Base-by-base conservation (phyloP, 2,113 vertebrate species). In the Eolophus roseicapilla region DNA sequence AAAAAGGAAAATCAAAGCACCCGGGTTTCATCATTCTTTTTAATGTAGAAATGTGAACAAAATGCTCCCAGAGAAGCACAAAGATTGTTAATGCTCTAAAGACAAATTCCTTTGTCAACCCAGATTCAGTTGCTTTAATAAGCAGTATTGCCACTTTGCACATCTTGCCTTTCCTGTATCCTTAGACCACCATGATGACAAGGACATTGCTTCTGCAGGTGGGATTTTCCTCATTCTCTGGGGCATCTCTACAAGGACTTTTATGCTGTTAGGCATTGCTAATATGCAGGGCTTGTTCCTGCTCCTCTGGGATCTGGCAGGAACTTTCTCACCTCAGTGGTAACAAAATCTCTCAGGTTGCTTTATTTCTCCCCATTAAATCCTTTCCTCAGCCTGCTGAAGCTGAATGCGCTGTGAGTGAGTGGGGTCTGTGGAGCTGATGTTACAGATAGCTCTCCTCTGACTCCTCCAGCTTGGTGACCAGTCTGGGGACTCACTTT, bases 41-140 rank as follows among this genome's bases (percentile, higher is more conserved):
- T 27, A 37, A 11, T 11, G 37, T 82, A 33, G 39, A 43, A 62
- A 57, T 90, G 47, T 18, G 65, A 92, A 37, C 52, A 57, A 39
- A 87, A 49, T 29, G n/a, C n/a, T 91, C 57, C 24, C 44, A 27
- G 41, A 82, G 60, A 76, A 86, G 25, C 65, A 50, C 49, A 59
- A 19, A 80, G 44, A 18, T 31, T 31, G 7, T n/a, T 23, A 49
- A 25, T 4, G 0, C 64, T 59, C 10, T 43, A 37, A 68, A 65
- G 47, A 84, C 47, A 91, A 91, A 94, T 91, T 65, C 53, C 53
- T 93, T 86, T 94, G 91, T 91, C 74, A 68, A 19, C 44, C 60
- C 55, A 53, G 28, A 17, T 60, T 78, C 57, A 31, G 3, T 21
- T 75, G 57, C 31, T 92, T 60, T 82, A 37, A 41, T 29, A 25